These are phyloP conservation scores for Barypeithes pellucidus DNA, from an alignment of 2,888 invertebrate species.

Conservation along the genomic window DNA sequence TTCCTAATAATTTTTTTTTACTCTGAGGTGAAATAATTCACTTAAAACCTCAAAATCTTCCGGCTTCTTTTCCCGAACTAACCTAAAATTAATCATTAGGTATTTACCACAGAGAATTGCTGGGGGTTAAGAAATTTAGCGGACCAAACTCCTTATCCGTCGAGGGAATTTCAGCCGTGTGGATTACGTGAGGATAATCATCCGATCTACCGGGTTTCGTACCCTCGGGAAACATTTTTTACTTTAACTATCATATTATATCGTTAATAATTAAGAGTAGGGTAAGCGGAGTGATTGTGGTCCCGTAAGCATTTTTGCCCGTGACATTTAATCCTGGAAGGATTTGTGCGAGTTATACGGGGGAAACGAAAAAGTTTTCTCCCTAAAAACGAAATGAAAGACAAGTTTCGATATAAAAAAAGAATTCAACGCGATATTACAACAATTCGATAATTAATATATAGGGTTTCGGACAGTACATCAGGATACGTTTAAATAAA, in stretches of 20 bases:
- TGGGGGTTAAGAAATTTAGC: constrained; percentile 32
- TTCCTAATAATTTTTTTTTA: too few species aligned
- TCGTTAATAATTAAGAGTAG: neutral
- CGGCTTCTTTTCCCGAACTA: neutral
- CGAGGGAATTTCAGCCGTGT: constrained; percentile 33
- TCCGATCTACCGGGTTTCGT: constrained; percentile 23
- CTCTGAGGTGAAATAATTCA: too few species aligned
- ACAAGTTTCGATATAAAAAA: too few species aligned
- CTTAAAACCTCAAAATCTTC: neutral
- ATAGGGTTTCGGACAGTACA: too few species aligned
- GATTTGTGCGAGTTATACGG: too few species aligned
- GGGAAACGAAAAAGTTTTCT: too few species aligned
- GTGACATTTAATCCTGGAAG: too few species aligned
- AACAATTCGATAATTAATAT: too few species aligned
- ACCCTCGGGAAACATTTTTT: constrained; percentile 39
- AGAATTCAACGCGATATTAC: too few species aligned
- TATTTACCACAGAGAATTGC: constrained; percentile 14
- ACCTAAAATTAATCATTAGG: constrained; percentile 2
- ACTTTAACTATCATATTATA: constrained; percentile 22
- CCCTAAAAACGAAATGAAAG: too few species aligned
- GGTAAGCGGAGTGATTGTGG: neutral
- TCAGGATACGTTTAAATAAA: too few species aligned
- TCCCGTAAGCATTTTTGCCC: too few species aligned
- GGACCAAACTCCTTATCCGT: constrained; percentile 30
- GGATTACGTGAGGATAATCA: constrained; percentile 44